phyloP scores from a whole-genome alignment of 2,888 invertebrate species.

The Drosophila mimica region DNA sequence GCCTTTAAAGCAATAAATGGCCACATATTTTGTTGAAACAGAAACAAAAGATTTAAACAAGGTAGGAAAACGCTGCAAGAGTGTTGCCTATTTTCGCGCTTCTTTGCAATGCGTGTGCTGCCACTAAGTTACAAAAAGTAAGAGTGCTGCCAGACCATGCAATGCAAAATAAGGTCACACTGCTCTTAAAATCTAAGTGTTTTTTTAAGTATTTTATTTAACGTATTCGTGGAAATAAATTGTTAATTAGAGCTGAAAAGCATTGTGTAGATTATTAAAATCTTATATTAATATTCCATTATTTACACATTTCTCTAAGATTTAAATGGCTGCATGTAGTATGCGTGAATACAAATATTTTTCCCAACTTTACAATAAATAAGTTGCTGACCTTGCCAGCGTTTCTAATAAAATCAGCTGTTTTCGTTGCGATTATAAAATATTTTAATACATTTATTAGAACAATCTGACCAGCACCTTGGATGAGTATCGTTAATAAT shows the following conservation, averaged over 20 bases:
- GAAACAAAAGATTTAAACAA: slow-evolving; percentile 17
- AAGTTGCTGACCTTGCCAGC: neutral
- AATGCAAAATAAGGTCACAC: neutral
- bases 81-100: slow-evolving; percentile 16
- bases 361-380: neutral
- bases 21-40: neutral
- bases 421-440: slow-evolving; percentile 7
- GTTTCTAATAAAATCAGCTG: neutral
- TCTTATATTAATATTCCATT: neutral
- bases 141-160: slow-evolving; percentile 6
- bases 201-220: neutral
- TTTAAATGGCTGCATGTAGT: neutral
- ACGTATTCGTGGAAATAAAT: neutral
- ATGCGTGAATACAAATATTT: neutral
- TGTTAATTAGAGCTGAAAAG: no score
- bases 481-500: slow-evolving; percentile 5
- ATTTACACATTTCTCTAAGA: neutral
- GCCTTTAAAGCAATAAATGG: neutral
- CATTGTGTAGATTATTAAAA: neutral
- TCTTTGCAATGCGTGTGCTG: neutral
- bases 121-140: slow-evolving; percentile 16
- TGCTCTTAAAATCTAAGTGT: no score
- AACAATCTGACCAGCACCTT: slow-evolving; percentile 52
- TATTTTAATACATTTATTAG: slow-evolving; percentile 2
- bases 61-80: neutral